phyloP scores from a whole-genome alignment of 1,140 invertebrate species.

The Brachionus plicatilis region DNA sequence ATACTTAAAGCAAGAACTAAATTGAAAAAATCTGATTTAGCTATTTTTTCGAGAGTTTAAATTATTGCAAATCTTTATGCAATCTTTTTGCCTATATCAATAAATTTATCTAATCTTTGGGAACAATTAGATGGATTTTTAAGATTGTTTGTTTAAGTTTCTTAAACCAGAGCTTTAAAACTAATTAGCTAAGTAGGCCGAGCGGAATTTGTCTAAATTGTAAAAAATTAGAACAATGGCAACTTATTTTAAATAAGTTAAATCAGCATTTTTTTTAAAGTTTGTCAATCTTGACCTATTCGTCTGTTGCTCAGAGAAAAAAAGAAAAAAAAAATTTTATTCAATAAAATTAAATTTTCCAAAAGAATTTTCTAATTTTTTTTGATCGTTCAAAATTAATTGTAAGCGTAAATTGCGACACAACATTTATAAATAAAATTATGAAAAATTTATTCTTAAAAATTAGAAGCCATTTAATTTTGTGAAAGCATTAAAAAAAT shows the following conservation, averaged over 20 bases:
- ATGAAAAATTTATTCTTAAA: too few species aligned
- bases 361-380: too few species aligned
- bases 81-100: neutral
- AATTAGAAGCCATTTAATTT: too few species aligned
- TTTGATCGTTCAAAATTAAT: too few species aligned
- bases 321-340: neutral
- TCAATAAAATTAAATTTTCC: too few species aligned
- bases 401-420: too few species aligned
- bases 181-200: neutral
- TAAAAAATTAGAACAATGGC: neutral
- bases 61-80: neutral
- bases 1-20: neutral
- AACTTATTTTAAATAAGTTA: neutral
- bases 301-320: neutral
- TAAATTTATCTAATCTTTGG: neutral
- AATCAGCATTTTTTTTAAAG: neutral
- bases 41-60: neutral
- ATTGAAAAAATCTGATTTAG: neutral
- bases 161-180: neutral
- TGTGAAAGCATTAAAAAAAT: too few species aligned
- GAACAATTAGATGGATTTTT: neutral
- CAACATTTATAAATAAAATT: too few species aligned
- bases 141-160: neutral
- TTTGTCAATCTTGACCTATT: neutral
- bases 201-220: neutral